Evolutionary conservation across 2,797 vertebrate genomes (phyloP).

Genomic region (Eulemur coronatus): DNA sequence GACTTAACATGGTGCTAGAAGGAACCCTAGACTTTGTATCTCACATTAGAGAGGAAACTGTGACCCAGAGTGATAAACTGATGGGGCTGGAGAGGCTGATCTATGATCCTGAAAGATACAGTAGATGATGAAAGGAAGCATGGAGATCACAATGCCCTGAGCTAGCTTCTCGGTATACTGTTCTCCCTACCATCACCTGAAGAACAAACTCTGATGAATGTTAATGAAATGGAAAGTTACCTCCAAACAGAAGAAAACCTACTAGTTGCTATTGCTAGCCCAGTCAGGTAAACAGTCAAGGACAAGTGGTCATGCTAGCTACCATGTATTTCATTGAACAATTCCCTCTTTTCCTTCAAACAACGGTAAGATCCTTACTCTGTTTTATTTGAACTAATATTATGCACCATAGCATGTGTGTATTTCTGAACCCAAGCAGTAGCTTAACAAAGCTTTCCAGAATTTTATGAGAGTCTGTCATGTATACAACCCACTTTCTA

Average conservation of each 20-base stretch:
- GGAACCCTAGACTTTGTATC: background rate
- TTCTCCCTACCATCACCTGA: background rate
- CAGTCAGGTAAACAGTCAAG: background rate
- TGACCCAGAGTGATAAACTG: background rate
- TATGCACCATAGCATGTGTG: background rate
- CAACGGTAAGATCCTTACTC: background rate
- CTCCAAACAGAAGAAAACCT: background rate
- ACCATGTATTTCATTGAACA: background rate
- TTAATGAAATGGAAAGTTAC: constrained; percentile 47
- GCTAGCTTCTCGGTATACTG: background rate
- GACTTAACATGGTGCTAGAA: background rate
- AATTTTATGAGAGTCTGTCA: background rate
- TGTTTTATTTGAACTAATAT: constrained; percentile 9
- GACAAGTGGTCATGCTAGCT: background rate
- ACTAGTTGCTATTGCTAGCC: background rate
- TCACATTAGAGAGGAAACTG: constrained; percentile 27
- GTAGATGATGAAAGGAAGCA: background rate
- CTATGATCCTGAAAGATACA: background rate
- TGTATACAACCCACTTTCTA: background rate
- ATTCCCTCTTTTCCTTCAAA: constrained; percentile 7
- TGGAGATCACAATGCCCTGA: background rate
- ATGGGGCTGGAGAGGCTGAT: constrained; percentile 18
- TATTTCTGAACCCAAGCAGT: background rate
- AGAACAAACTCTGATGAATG: constrained; percentile 44
- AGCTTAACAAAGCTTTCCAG: background rate